Evolutionary conservation across 2,888 invertebrate genomes (phyloP).

Genomic region (Aromia moschata): DNA sequence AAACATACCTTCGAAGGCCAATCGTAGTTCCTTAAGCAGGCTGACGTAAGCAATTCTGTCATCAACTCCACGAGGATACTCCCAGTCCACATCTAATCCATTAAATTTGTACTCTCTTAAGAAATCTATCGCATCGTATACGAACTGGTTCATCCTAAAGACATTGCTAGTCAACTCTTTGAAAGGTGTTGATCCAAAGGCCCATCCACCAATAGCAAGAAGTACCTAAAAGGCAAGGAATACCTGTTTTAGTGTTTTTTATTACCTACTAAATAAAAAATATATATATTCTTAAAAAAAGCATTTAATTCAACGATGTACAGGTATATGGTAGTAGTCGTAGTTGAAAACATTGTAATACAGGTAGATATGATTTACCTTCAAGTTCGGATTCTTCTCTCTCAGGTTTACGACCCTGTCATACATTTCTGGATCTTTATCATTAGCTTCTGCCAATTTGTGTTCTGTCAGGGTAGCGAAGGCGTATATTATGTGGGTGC

Average conservation of each 20-base stretch:
- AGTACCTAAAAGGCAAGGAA: conserved; percentile 73
- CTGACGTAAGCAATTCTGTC: conserved; percentile 86
- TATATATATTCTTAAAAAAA: too few species aligned
- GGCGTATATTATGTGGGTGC: conserved; percentile 95
- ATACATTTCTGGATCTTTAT: conserved; percentile 87
- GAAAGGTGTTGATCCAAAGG: conserved; percentile 94
- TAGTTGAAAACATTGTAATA: too few species aligned
- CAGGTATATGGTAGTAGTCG: too few species aligned
- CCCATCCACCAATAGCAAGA: conserved; percentile 94
- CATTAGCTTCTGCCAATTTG: conserved; percentile 80
- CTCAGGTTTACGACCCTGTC: conserved; percentile 85
- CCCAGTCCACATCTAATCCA: conserved; percentile 94
- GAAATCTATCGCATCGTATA: conserved; percentile 94
- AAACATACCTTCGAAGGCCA: conserved; percentile 80
- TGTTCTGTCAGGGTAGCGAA: conserved; percentile 92
- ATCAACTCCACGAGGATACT: conserved; percentile 90
- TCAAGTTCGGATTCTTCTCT: conserved; percentile 87
- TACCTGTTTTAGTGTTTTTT: not conserved
- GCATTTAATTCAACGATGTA: too few species aligned
- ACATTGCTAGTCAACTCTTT: conserved; percentile 91
- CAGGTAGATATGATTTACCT: conserved; percentile 67
- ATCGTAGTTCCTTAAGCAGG: conserved; percentile 84
- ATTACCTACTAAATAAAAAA: too few species aligned
- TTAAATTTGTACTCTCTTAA: conserved; percentile 90
- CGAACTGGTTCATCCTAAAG: conserved; percentile 94